These are phyloP conservation scores for Halcyon badia DNA, from an alignment of 2,797 vertebrate genomes.

Conservation along the genomic window DNA sequence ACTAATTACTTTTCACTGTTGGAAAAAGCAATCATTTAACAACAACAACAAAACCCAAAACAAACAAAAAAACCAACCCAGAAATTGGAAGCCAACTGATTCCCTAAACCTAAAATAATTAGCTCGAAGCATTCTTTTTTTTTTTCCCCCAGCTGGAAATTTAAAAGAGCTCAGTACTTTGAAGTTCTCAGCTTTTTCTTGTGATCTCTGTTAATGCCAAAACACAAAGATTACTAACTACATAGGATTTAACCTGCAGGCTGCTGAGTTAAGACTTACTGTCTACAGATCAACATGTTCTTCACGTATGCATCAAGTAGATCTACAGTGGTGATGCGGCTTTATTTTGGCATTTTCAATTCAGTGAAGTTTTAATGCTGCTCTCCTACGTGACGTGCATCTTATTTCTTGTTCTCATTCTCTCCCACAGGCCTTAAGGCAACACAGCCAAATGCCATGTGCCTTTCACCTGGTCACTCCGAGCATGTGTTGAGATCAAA, in stretches of 20 bases:
- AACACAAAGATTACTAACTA: not conserved
- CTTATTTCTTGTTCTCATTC: not conserved
- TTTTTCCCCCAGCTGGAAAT: not conserved
- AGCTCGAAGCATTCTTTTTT: not conserved
- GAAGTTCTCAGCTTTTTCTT: not conserved
- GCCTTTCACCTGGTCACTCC: not conserved
- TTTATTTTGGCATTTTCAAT: not conserved
- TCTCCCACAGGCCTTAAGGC: not conserved
- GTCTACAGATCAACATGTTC: not conserved
- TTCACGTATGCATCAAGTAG: not conserved
- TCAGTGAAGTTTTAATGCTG: not conserved
- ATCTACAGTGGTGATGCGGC: not conserved
- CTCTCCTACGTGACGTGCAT: not conserved
- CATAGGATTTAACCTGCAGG: not conserved
- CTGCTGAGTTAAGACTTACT: not conserved
- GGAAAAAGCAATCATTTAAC: conserved; percentile 13
- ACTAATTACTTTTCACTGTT: not conserved
- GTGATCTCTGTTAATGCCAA: not conserved
- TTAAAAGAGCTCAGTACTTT: not conserved
- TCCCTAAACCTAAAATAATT: not conserved
- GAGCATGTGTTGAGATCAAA: not conserved
- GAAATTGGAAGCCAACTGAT: not conserved
- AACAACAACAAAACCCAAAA: not conserved
- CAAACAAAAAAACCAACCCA: not conserved
- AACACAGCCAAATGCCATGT: not conserved